These are phyloP conservation scores for Amorpha juglandis DNA, from an alignment of 2,888 invertebrate genomes.

Conservation along the genomic window DNA sequence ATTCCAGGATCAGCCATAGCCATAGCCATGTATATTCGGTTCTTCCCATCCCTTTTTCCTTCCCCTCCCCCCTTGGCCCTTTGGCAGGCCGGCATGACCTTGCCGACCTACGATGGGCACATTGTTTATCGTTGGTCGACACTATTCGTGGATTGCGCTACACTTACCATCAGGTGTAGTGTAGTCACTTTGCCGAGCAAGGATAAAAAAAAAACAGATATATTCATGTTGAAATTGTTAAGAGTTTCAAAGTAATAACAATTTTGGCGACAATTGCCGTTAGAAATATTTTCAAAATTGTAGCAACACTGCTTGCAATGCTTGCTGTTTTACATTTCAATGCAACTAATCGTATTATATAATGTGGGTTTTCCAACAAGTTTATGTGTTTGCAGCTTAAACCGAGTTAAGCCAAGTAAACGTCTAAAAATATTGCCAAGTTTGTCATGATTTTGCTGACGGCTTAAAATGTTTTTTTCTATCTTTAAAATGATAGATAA, in stretches of 20 bases:
- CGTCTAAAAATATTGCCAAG: conserved; percentile 11
- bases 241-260: not conserved
- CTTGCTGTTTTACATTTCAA: conserved; percentile 4
- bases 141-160: no score
- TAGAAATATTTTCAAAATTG: not conserved
- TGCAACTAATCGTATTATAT: conserved; percentile 6
- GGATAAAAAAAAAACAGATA: no score
- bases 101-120: no score
- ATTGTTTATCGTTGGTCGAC: no score
- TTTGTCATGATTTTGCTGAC: conserved; percentile 11
- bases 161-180: no score
- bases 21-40: no score
- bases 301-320: not conserved
- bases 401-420: conserved; percentile 17
- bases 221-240: no score
- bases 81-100: no score
- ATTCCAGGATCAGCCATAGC: no score
- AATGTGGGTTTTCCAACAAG: conserved; percentile 15
- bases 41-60: no score
- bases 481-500: conserved; percentile 1
- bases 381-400: conserved; percentile 5
- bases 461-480: not conserved
- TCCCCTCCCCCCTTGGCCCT: no score
- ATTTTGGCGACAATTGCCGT: not conserved
- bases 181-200: no score